Percentiles rank a stretch among this genome's conserved stretches.
phyloP scores from a whole-genome alignment of 2,797 vertebrate species.

The Molossus molossus region DNA sequence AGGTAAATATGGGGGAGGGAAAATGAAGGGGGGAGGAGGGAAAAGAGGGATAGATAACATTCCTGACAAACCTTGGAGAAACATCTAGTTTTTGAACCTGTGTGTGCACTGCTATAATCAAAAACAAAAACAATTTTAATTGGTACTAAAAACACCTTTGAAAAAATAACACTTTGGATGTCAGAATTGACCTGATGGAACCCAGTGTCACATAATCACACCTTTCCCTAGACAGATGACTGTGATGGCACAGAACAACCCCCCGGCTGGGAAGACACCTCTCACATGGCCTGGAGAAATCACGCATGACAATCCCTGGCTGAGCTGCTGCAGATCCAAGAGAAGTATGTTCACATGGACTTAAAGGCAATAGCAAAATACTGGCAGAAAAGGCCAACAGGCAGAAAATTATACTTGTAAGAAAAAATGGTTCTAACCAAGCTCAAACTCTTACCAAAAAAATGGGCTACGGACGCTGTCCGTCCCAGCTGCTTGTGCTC shows the following conservation, averaged over 20 bases:
- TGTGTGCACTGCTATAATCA: background rate
- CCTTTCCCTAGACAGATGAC: background rate
- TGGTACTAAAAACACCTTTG: slow-evolving; percentile 2
- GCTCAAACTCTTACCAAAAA: background rate
- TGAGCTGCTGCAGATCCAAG: background rate
- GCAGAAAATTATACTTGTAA: background rate
- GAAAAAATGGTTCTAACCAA: background rate
- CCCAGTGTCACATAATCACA: background rate
- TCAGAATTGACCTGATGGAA: background rate
- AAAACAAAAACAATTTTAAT: background rate
- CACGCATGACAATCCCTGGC: background rate
- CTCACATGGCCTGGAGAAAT: background rate
- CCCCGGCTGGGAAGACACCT: background rate
- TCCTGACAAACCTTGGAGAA: background rate
- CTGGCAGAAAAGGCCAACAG: background rate
- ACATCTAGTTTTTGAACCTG: background rate
- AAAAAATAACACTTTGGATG: background rate
- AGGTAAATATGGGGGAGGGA: background rate
- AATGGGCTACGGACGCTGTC: rapidly evolving
- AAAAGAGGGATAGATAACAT: rapidly evolving
- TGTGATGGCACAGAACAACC: background rate
- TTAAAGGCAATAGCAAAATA: too few species aligned
- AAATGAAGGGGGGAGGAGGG: rapidly evolving
- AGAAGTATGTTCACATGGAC: background rate
- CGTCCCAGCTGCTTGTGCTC: background rate